Base-by-base conservation (phyloP, 2,888 invertebrate species). In the Macrostomum cliftonense region DNA sequence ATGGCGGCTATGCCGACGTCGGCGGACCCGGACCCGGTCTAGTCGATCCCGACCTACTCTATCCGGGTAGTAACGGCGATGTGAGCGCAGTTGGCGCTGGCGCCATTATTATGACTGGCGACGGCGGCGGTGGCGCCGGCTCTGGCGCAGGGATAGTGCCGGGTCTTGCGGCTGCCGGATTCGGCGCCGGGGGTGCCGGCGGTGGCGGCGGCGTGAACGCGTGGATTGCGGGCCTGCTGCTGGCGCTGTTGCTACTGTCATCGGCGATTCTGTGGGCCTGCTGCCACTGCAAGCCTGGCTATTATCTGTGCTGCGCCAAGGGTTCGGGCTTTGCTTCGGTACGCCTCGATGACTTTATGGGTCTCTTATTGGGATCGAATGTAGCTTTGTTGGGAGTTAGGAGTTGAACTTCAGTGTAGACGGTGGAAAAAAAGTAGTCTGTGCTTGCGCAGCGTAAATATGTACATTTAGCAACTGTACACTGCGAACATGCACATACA, bases 231-330 rank as follows among this genome's bases (percentile, higher is more conserved):
- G 56, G 56, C 17, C 47, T 55, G 1, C 53, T 64, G 45, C 49
- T 62, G 49, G 60, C 58, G 19, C 47, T 56, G 36, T 39, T 51
- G 36, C 49, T 54, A 11, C 38, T 42, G 52, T 54, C 14, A 52
- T 51, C 53, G 13, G 61, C 61, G 43, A 51, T 63, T 37, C 60
- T 62, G 58, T 64, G 63, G 63, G 63, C 63, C 1, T 57, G 63
- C 45, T 63, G 61, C 55, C 56, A 57, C 42, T 58, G 62, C 44
- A 63, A 63, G 51, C 63, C 63, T 11, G 63, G 63, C 9, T 59
- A 40, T 9, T 40, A 40, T 9, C 20, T 40, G 17, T 40, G 40
- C 16, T 40, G 40, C 16, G 40, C 20, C 40, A 40, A 17, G 40
- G 40, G 17, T 2, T 40, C 20, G 28, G 28, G 28, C 28, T 28